Evolutionary conservation across 2,797 vertebrate species (phyloP).

Genomic region (Enteromius fasciolatus): DNA sequence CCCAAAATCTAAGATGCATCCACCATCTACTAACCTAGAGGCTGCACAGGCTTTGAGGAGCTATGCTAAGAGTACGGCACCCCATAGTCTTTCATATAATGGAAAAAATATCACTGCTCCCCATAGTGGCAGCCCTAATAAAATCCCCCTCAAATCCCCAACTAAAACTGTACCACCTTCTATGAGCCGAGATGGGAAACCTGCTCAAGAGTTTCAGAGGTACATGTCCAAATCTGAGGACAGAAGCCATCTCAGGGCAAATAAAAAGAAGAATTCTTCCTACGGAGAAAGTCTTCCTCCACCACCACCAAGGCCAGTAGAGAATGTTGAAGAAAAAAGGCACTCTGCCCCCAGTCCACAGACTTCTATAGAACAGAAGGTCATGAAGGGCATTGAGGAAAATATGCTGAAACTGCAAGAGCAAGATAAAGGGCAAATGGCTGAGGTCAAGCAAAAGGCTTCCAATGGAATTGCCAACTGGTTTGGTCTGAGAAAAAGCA

Average conservation of each 20-base stretch:
- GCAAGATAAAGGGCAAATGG: constrained; percentile 79
- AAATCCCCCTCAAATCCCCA: constrained; percentile 87
- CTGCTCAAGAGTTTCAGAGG: constrained; percentile 68
- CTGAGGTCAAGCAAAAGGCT: constrained; percentile 87
- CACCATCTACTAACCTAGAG: constrained; percentile 77
- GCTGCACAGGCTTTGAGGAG: constrained; percentile 77
- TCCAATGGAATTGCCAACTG: constrained; percentile 93
- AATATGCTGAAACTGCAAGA: constrained; percentile 91
- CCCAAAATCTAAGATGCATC: constrained; percentile 80
- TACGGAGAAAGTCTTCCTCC: constrained; percentile 75
- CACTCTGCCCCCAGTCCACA: constrained; percentile 70
- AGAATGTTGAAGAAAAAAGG: constrained; percentile 67
- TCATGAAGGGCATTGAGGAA: constrained; percentile 98
- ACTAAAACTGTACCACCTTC: constrained; percentile 79
- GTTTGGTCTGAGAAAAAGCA: constrained; percentile 95
- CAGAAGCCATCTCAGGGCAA: constrained; percentile 76
- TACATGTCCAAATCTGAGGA: constrained; percentile 81
- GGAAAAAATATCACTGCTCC: constrained; percentile 74
- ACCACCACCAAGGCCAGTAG: constrained; percentile 71
- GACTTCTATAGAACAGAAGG: constrained; percentile 94
- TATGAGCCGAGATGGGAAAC: constrained; percentile 69
- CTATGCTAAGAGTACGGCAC: constrained; percentile 81
- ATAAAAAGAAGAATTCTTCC: constrained; percentile 77
- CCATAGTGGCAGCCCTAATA: constrained; percentile 85
- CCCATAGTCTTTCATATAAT: constrained; percentile 76